Conservation (phyloP, 2,113 vertebrate species). For the Furnarius figulus region DNA sequence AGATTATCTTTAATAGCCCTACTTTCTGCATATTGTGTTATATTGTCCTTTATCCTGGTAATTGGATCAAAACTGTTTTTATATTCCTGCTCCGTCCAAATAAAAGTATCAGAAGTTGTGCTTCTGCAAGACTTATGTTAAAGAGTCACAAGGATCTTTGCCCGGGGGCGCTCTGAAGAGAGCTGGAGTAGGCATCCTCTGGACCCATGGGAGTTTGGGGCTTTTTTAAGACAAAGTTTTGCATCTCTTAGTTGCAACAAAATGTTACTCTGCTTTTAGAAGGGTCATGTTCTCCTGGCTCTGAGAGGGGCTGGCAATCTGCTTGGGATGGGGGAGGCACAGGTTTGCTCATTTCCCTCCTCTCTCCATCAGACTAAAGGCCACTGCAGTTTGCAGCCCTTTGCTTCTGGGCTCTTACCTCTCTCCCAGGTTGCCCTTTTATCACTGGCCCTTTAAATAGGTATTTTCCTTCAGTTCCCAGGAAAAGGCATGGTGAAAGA, state of each 20-base stretch:
- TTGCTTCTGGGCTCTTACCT: not conserved
- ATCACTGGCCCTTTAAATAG: not conserved
- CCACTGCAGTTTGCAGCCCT: not conserved
- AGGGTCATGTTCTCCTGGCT: not conserved
- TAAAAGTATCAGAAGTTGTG: not conserved
- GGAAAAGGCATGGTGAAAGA: not conserved
- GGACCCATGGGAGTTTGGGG: not conserved
- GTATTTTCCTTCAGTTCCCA: not conserved
- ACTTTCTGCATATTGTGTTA: not conserved
- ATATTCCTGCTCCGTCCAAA: not conserved
- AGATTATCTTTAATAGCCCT: not conserved
- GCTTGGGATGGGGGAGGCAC: not conserved
- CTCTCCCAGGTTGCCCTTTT: not conserved
- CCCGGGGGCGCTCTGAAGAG: not conserved
- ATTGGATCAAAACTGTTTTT: not conserved
- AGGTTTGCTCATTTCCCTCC: not conserved
- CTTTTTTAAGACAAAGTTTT: not conserved
- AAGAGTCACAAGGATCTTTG: not conserved
- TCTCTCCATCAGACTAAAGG: not conserved
- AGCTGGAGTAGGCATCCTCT: not conserved
- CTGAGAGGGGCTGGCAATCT: not conserved
- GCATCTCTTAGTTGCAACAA: not conserved
- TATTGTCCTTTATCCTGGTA: not conserved
- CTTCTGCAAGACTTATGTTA: not conserved
- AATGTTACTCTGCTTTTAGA: not conserved